Evolutionary conservation across 2,113 vertebrate genomes (phyloP), one percentile per base, ranked within the genome.

Genomic region (Callionymus lyra): DNA sequence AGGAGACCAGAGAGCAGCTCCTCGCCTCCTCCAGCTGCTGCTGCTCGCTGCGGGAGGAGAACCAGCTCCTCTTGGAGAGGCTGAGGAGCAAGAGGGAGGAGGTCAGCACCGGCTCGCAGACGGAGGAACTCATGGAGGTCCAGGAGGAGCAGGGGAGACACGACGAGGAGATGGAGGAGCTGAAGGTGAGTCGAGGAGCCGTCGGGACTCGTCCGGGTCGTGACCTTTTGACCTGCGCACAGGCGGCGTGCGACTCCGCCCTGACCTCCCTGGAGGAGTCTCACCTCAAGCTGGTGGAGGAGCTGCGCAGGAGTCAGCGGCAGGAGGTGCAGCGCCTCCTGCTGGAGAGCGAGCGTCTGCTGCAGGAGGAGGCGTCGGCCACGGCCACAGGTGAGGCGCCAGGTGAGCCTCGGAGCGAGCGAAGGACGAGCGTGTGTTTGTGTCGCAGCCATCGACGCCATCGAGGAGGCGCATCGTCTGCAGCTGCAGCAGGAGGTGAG

Each of bases 401-500:
- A 6, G 2, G n/a, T n/a, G n/a, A 27, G 21, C 4, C 12, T 13
- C 15, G 4, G 1, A 1, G n/a, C n/a, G 36, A 15, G 12, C 36
- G 14, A 6, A 6, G n/a, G 38, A 39, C 12, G 37, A 16, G 2
- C 4, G 16, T 39, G 13, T 11, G 12, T 16, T 16, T 5, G 11
- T 40, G 11, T 19, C 18, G 35, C 59, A 86, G 85, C 82, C 0
- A 82, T 86, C 27, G 51, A 70, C 53, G 80, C 82, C 31, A 70
- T 86, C 48, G 61, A 69, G 59, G 82, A 65, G 2, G 72, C 76
- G 6, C 73, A 86, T 42, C 56, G 58, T 1, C n/a, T 60, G 55
- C 81, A 86, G 68, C 65, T 86, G 55, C 70, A 85, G 49, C 64
- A 54, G 45, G 79, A 83, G 45, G 45, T 78, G 39, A 68, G 83